Percentiles rank a stretch among this genome's conserved stretches.
Evolutionary conservation across 2,888 invertebrate species (phyloP).

Genomic region (Lasioglossum oenotherae): DNA sequence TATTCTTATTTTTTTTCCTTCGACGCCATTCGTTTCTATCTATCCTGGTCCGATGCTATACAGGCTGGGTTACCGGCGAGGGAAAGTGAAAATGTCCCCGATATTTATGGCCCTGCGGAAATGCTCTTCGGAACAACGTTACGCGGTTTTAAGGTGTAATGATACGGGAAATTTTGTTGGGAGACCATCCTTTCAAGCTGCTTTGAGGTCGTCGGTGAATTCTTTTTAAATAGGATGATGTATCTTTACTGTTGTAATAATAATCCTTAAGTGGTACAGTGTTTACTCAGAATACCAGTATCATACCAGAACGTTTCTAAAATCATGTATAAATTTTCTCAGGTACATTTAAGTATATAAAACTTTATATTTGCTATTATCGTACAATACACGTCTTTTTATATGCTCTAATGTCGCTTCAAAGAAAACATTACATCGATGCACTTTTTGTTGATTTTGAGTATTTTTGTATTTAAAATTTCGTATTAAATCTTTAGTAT

Average conservation of each 20-base stretch:
- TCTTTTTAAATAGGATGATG: not conserved
- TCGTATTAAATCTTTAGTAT: not conserved
- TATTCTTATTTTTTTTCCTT: conserved; percentile 12
- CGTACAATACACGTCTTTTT: not conserved
- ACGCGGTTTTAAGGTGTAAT: not conserved
- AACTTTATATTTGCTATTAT: no score
- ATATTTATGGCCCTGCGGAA: conserved; percentile 1
- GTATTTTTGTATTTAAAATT: not conserved
- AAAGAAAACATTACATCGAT: not conserved
- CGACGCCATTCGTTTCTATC: conserved; percentile 35
- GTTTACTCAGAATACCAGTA: no score
- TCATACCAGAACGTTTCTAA: no score
- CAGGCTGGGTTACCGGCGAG: not conserved
- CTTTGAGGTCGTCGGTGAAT: not conserved
- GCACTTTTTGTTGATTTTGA: not conserved
- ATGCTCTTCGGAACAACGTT: not conserved
- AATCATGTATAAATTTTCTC: no score
- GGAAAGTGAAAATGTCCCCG: conserved; percentile 7
- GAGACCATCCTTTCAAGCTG: not conserved
- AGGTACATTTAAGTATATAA: no score
- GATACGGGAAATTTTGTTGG: not conserved
- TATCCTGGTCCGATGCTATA: not conserved
- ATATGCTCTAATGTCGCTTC: not conserved
- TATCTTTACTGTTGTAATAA: not conserved
- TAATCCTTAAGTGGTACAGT: not conserved